Conservation (phyloP, 2,113 vertebrate species). For the Chelonoidis abingdonii region DNA sequence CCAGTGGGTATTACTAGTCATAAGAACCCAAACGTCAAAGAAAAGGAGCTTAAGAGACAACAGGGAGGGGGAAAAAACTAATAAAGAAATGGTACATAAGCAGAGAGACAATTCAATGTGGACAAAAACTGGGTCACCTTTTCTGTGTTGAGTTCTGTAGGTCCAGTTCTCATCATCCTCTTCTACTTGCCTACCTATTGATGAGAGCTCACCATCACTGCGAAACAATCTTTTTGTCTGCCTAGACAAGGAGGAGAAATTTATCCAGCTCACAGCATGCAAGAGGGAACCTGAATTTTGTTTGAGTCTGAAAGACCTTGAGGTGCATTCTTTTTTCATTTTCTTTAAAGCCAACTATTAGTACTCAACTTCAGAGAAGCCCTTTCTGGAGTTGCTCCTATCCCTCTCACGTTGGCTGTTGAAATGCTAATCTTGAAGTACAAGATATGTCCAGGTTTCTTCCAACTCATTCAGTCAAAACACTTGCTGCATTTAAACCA, state of each 20-base stretch:
- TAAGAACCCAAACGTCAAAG: background rate
- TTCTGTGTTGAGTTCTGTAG: slow-evolving; percentile 86
- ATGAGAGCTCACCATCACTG: slow-evolving; percentile 89
- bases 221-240: slow-evolving; percentile 91
- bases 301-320: slow-evolving; percentile 84
- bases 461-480: slow-evolving; percentile 18
- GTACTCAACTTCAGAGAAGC: slow-evolving; percentile 9
- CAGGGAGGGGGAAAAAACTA: background rate
- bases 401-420: slow-evolving; percentile 7
- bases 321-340: slow-evolving; percentile 91
- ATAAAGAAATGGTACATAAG: background rate
- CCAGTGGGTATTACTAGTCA: background rate
- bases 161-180: slow-evolving; percentile 88
- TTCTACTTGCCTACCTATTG: slow-evolving; percentile 73
- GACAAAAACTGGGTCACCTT: slow-evolving; percentile 83
- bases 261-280: slow-evolving; percentile 94
- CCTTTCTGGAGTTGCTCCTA: slow-evolving; percentile 18
- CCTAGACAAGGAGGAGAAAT: slow-evolving; percentile 89
- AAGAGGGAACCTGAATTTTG: slow-evolving; percentile 87
- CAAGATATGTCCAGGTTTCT: slow-evolving; percentile 33
- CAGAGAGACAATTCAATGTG: background rate
- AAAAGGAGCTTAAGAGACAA: background rate
- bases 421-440: slow-evolving; percentile 37
- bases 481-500: slow-evolving; percentile 25
- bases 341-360: slow-evolving; percentile 60